phyloP scores from a whole-genome alignment of 2,888 invertebrate species.

The Augiades crinisus region DNA sequence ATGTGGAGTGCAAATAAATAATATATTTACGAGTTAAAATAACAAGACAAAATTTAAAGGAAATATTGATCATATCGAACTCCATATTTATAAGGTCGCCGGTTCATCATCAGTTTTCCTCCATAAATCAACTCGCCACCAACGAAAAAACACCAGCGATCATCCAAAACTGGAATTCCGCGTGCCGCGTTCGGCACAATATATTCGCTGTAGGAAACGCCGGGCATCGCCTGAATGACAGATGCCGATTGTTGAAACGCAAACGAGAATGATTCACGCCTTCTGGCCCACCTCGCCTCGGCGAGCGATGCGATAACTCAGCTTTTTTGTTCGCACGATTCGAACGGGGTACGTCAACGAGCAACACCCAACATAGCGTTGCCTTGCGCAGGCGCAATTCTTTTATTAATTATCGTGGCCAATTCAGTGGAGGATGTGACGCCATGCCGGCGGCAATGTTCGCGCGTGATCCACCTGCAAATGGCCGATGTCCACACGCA shows the following conservation, averaged over 20 bases:
- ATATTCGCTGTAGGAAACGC: slow-evolving; percentile 16
- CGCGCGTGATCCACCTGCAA: slow-evolving; percentile 73
- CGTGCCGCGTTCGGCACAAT: slow-evolving; percentile 4
- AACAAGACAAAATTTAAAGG: background rate
- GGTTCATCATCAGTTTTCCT: background rate
- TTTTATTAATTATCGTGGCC: slow-evolving; percentile 77
- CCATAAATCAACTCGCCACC: background rate
- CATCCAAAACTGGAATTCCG: slow-evolving; percentile 19
- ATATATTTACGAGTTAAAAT: background rate
- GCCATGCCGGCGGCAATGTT: slow-evolving; percentile 62
- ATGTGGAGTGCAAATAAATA: too few species aligned
- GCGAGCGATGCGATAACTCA: slow-evolving; percentile 30
- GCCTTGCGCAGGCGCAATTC: slow-evolving; percentile 65
- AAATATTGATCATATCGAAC: background rate
- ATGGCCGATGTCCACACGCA: slow-evolving; percentile 55
- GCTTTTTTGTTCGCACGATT: slow-evolving; percentile 39
- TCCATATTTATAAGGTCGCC: background rate
- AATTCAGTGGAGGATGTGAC: slow-evolving; percentile 78
- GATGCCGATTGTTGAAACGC: slow-evolving; percentile 20
- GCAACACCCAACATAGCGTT: slow-evolving; percentile 69
- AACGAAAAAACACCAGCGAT: background rate
- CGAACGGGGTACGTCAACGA: slow-evolving; percentile 48
- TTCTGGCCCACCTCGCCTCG: slow-evolving; percentile 30
- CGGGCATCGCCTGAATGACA: slow-evolving; percentile 18
- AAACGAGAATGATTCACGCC: slow-evolving; percentile 21